Evolutionary conservation across 2,113 vertebrate species (phyloP).

Genomic region (Crotophaga sulcirostris): DNA sequence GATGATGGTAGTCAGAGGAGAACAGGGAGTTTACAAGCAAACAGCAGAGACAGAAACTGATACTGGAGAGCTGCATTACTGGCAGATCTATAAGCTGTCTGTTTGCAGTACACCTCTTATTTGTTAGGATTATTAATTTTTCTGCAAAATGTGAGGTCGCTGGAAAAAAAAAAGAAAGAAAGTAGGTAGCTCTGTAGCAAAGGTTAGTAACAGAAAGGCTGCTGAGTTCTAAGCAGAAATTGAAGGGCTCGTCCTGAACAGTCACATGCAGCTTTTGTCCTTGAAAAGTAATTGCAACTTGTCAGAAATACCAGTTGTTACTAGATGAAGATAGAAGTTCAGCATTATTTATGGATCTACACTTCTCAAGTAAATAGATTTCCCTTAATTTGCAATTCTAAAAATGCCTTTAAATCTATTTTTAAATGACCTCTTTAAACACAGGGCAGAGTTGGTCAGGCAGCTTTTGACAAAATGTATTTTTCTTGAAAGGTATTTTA

Average conservation of each 20-base stretch:
- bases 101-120: background rate
- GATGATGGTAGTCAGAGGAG: background rate
- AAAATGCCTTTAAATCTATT: conserved; percentile 27
- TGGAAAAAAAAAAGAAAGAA: background rate
- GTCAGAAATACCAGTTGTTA: background rate
- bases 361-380: conserved; percentile 36
- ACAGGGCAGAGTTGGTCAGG: background rate
- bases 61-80: background rate
- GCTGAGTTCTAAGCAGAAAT: background rate
- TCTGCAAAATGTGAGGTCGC: background rate
- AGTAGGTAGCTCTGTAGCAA: background rate
- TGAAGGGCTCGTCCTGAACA: background rate
- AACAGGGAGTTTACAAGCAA: background rate
- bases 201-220: conserved; percentile 11
- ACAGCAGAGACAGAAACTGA: background rate
- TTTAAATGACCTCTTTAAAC: conserved; percentile 19
- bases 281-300: conserved; percentile 25
- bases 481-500: background rate
- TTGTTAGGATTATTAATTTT: background rate
- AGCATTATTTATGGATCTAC: background rate
- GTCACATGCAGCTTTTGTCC: background rate
- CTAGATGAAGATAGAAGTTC: conserved; percentile 21
- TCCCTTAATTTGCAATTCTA: conserved; percentile 26
- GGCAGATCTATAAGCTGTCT: background rate
- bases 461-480: background rate